Base-by-base conservation (phyloP, 2,113 vertebrate genomes). In the Smithornis capensis region DNA sequence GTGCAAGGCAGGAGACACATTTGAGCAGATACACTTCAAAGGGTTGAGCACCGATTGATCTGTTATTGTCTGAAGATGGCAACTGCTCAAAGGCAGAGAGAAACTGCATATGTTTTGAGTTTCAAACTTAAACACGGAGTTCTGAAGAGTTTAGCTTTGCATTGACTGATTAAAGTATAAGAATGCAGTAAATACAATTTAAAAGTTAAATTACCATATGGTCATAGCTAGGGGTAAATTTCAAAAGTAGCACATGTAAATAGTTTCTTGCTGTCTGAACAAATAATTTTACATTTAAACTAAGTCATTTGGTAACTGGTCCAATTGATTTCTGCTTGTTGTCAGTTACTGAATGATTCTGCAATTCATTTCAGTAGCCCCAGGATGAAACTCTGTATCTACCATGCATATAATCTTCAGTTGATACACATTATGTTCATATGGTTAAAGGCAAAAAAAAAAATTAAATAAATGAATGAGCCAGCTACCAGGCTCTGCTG, bases 161-260 rank as follows among this genome's bases (percentile, higher is more conserved):
- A 28, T 28, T 49, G 50, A 52, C 59, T 92, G 89, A 95, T 95
- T 77, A 77, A 92, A 95, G 84, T 65, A 7, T 28, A 56, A 94
- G 78, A 92, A 90, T 76, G 84, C 59, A 21, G 90, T 95, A 94
- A 97, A 95, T 88, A 96, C 79, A 83, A 90, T 77, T 91, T 79
- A 90, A 80, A 97, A 96, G 82, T 94, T 95, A 86, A 93, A 95
- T 95, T 96, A 92, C 82, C 94, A 90, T 95, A 91, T 96, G 93
- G 89, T 70, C 85, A 81, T 94, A 86, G 92, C 90, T 93, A 88
- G 93, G 92, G 92, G 87, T 95, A 88, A 76, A 83, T 88, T 92
- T 91, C 59, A 81, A 56, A 95, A 93, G 90, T 40, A 86, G 82
- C 80, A 86, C 47, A 63, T 62, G 83, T 90, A 92, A 96, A 90